phyloP scores from a whole-genome alignment of 2,113 vertebrate species.

The Rhabdornis inornatus region DNA sequence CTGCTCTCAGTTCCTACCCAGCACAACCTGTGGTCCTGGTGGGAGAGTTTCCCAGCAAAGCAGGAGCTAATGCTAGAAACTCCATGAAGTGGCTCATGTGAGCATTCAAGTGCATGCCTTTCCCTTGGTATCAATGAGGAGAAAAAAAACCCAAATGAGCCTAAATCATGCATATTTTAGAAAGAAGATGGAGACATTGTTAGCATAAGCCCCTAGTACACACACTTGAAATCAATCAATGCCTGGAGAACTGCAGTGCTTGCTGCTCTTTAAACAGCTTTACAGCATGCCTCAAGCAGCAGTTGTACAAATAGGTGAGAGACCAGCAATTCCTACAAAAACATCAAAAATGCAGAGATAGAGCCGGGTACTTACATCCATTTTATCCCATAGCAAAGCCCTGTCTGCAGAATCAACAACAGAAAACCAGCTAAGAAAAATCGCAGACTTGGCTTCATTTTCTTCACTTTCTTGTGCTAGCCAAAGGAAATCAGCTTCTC shows the following conservation, averaged over 20 bases:
- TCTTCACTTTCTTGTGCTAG: neutral
- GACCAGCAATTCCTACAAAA: neutral
- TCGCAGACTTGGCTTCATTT: slow-evolving; percentile 67
- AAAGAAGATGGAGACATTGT: neutral
- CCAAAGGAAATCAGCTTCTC: neutral
- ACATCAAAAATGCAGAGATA: neutral
- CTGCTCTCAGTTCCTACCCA: neutral
- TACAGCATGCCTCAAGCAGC: neutral
- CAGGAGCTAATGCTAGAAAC: neutral
- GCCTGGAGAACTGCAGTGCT: neutral
- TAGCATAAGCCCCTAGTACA: slow-evolving; percentile 8
- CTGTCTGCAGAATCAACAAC: slow-evolving; percentile 82
- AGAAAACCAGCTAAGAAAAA: slow-evolving; percentile 81
- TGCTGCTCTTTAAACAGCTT: slow-evolving; percentile 5
- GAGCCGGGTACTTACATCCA: slow-evolving; percentile 90
- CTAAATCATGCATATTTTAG: neutral
- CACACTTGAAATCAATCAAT: slow-evolving; percentile 19
- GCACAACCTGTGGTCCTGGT: neutral
- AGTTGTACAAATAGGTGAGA: neutral
- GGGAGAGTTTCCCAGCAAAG: neutral
- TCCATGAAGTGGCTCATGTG: slow-evolving; percentile 1
- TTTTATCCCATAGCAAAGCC: slow-evolving; percentile 90
- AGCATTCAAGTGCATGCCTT: slow-evolving; percentile 1
- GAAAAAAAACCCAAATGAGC: neutral
- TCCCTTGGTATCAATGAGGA: neutral